A percentile compares a stretch with the other conserved stretches of the same genome.
Conservation (phyloP, 2,888 invertebrate genomes). For the Parthenolecanium corni region DNA sequence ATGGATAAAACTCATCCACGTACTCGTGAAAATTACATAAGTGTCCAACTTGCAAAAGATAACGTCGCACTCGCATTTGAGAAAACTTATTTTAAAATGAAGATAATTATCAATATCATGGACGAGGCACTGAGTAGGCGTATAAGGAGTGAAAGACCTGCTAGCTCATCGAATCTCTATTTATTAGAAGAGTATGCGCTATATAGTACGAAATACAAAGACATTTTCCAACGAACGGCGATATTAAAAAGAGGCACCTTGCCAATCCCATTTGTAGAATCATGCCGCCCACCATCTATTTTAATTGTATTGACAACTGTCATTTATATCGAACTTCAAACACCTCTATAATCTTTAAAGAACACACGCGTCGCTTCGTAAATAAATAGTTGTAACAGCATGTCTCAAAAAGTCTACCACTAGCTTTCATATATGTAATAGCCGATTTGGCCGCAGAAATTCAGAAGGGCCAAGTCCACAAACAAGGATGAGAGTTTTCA, state of each 20-base stretch:
- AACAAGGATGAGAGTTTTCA: too few species aligned
- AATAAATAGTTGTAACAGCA: conserved; percentile 2
- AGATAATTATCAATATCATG: not conserved
- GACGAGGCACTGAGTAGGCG: not conserved
- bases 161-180: not conserved
- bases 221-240: not conserved
- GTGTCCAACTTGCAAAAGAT: too few species aligned
- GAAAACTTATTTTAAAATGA: too few species aligned
- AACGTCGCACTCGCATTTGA: too few species aligned
- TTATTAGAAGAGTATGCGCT: too few species aligned
- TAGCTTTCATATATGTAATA: too few species aligned
- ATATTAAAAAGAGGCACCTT: not conserved
- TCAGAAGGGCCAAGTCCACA: too few species aligned
- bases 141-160: not conserved
- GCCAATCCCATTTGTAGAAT: conserved; percentile 9
- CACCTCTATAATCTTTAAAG: not conserved
- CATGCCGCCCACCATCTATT: not conserved
- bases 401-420: not conserved
- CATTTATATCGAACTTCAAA: not conserved
- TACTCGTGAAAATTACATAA: too few species aligned
- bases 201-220: not conserved
- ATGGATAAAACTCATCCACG: too few species aligned
- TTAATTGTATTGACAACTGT: conserved; percentile 10
- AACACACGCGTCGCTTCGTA: conserved; percentile 1
- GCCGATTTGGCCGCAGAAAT: too few species aligned